Base-by-base conservation (phyloP, 2,113 vertebrate genomes). In the Phoxinus phoxinus region DNA sequence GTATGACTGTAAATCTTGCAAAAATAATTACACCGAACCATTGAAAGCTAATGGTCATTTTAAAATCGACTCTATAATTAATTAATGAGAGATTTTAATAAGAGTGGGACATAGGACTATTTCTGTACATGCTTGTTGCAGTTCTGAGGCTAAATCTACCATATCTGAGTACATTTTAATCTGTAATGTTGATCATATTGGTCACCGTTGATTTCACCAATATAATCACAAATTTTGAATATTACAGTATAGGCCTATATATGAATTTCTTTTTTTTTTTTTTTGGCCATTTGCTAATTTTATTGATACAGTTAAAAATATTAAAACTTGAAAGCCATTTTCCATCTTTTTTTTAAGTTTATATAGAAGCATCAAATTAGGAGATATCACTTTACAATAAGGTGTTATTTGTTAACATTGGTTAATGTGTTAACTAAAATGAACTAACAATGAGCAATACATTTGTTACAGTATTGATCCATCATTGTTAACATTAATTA, bases 1-100 rank as follows among this genome's bases (percentile, higher is more conserved):
- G 76, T 90, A 89, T 93, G 93, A 90, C 87, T 89, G 88, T 92
- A 88, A 92, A 90, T 87, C 84, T 90, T 88, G 91, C 89, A 91
- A 91, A 90, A 91, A 89, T 92, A 90, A 84, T 91, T 91, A 93
- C 89, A 89, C 67, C 37, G 58, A 91, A 90, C 90, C 85, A 44
- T 90, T 88, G 90, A 86, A 3, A 88, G 86, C 91, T 91, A 91
- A 93, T 92, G 90, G 92, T 91, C 89, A 91, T 90, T 92, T 77
- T 88, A 89, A 86, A 90, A 89, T 89, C 89, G 80, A 61, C 85
- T 82, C 78, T 72, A 89, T 83, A 35, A 84, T 85, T 83, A 83
- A 74, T 80, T 44, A 32, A 84, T 63, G 51, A 76, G 73, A 32
- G 17, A 11, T 69, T 79, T 69, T 71, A 79, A 67, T 69, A 67